These are phyloP conservation scores for Apolygus lucorum DNA, from an alignment of 1,140 invertebrate genomes.

Conservation along the genomic window DNA sequence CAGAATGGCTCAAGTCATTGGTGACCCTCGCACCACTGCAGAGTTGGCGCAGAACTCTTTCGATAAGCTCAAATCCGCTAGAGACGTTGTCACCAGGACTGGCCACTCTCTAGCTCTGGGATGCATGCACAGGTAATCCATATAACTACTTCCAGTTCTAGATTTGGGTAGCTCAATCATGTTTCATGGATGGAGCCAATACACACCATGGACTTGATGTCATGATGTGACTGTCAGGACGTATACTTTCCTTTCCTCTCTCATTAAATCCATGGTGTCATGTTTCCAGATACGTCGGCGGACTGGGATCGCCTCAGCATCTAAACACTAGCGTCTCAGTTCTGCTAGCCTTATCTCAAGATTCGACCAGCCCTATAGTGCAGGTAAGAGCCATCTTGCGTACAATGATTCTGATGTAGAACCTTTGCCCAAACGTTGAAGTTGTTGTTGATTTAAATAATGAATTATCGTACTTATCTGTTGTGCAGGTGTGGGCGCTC, in stretches of 20 bases:
- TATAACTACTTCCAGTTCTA: no score
- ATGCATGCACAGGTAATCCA: conserved; percentile 61
- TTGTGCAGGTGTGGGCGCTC: conserved; percentile 80
- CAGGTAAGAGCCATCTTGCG: conserved; percentile 68
- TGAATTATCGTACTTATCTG: conserved; percentile 16
- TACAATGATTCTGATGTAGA: no score
- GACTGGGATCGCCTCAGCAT: conserved; percentile 85
- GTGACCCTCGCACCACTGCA: conserved; percentile 76
- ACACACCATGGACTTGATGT: no score
- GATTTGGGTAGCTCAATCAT: no score
- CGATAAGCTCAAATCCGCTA: conserved; percentile 74
- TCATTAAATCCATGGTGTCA: no score
- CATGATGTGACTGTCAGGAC: no score
- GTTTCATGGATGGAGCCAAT: no score
- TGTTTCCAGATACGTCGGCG: conserved; percentile 61
- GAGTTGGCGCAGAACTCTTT: conserved; percentile 86
- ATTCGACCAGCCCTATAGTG: conserved; percentile 77
- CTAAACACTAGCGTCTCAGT: conserved; percentile 90
- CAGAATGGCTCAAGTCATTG: conserved; percentile 77
- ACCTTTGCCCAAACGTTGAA: no score
- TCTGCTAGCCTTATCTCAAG: conserved; percentile 86
- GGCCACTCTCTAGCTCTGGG: conserved; percentile 89
- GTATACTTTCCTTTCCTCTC: no score
- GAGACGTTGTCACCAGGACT: conserved; percentile 79
- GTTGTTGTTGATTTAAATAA: no score